Base-by-base conservation (phyloP, 1,140 invertebrate species). In the Drosophila nikananu region DNA sequence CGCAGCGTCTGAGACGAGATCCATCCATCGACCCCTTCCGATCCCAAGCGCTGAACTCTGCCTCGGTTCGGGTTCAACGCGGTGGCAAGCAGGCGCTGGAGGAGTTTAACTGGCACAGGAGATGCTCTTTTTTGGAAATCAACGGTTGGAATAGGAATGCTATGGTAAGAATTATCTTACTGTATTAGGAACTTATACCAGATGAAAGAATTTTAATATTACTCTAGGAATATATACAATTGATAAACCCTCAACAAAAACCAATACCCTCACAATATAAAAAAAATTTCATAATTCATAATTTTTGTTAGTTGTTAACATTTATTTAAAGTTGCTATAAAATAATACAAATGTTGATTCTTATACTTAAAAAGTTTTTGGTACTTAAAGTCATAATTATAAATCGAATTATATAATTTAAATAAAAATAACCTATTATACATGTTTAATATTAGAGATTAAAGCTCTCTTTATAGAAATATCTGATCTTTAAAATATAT, bases 21-120 rank as follows among this genome's bases (percentile, higher is more conserved):
- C 59, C 52, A 77, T 71, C 54, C 77, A 73, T 65, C 76, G 76
- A 79, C 75, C 75, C 70, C 77, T 74, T 73, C 61, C 54, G 79
- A 73, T 55, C 32, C 59, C 41, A 54, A 35, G 70, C 35, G 51
- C 60, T 79, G 77, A 79, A 78, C 76, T 80, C 77, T 80, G 55
- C 67, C 52, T 37, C 58, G 52, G 27, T 67, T 63, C 55, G 74
- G 58, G 75, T 77, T 77, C 75, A 77, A 68, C 60, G 41, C 19
- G 57, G 41, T 42, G 74, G n/a, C 49, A 41, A n/a, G 13, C 21
- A 44, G 9, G 6, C 13, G 6, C 10, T 8, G 5, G 2, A 17
- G 7, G 7, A 17, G n/a, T 1, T 23, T 6, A 10, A 3, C 12
- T 21, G 23, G 13, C 10, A 8, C 5, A 30, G 3, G n/a, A 12